phyloP scores from a whole-genome alignment of 1,140 invertebrate species.

The Drosophila bocqueti region DNA sequence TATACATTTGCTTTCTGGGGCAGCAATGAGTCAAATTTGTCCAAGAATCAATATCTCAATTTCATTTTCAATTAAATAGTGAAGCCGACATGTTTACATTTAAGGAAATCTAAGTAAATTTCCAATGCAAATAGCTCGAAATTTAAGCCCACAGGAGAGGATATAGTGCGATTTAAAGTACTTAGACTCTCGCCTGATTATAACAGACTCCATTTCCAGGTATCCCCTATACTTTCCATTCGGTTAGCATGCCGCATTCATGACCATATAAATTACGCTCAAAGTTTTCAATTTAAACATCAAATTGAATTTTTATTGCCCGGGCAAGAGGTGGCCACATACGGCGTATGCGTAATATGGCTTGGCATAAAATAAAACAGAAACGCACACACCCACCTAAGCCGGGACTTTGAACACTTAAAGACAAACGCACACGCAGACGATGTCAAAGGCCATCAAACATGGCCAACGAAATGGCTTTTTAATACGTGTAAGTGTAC shows the following conservation, averaged over 20 bases:
- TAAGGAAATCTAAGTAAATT: not conserved
- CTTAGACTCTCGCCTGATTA: not conserved
- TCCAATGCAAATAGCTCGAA: not conserved
- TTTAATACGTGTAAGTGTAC: slow-evolving; percentile 78
- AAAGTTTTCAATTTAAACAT: slow-evolving; percentile 79
- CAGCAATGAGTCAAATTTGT: not conserved
- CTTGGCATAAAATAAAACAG: slow-evolving; percentile 59
- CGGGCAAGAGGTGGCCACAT: slow-evolving; percentile 37
- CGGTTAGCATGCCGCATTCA: slow-evolving; percentile 40
- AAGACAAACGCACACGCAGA: slow-evolving; percentile 53
- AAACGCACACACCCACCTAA: slow-evolving; percentile 22
- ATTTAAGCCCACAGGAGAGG: not conserved
- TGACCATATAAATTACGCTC: slow-evolving; percentile 51
- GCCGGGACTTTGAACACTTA: slow-evolving; percentile 53
- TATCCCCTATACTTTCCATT: slow-evolving; percentile 6
- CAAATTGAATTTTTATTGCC: slow-evolving; percentile 78
- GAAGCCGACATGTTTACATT: not conserved
- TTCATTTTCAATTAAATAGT: not conserved
- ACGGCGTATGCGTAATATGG: slow-evolving; percentile 70
- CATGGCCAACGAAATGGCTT: slow-evolving; percentile 79
- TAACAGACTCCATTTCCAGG: not conserved
- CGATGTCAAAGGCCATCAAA: slow-evolving; percentile 77
- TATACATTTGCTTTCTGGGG: not conserved
- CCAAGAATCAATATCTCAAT: not conserved
- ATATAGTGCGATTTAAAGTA: not conserved